A percentile compares a stretch with the other conserved stretches of the same genome.
Conservation (phyloP, 2,113 vertebrate species). For the Urocitellus parryii region DNA sequence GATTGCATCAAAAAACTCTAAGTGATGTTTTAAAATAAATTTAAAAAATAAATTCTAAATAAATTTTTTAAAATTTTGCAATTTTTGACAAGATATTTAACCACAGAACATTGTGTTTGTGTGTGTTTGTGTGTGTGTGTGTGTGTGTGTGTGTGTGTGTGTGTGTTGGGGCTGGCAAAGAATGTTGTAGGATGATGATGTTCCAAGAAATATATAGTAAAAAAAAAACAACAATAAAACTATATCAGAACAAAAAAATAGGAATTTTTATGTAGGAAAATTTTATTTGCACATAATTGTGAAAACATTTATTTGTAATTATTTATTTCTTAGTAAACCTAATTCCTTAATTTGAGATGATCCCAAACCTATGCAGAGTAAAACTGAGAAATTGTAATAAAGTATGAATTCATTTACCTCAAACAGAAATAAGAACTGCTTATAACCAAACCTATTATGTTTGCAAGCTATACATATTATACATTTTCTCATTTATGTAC, state of each 20-base stretch:
- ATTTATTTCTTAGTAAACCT: conserved; percentile 1
- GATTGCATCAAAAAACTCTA: neutral
- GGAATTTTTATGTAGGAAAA: neutral
- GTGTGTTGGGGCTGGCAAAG: neutral
- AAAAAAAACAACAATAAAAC: neutral
- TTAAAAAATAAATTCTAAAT: neutral
- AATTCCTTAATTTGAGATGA: neutral
- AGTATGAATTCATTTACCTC: neutral
- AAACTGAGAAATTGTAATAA: neutral
- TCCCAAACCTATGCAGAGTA: neutral
- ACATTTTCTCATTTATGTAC: neutral
- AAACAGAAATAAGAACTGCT: neutral
- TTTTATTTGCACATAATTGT: neutral
- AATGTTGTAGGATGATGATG: neutral
- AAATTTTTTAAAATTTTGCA: too few relatives aligned
- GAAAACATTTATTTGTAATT: neutral
- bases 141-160: neutral
- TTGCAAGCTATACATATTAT: neutral
- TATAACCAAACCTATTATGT: neutral
- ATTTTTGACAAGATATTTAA: neutral
- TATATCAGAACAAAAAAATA: neutral
- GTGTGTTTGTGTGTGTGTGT: too few relatives aligned
- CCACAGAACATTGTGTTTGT: neutral
- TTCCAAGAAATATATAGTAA: neutral
- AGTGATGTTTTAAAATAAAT: neutral